These are phyloP conservation scores for Pachliopta kotzebuea DNA, from an alignment of 2,888 invertebrate genomes.

Conservation along the genomic window DNA sequence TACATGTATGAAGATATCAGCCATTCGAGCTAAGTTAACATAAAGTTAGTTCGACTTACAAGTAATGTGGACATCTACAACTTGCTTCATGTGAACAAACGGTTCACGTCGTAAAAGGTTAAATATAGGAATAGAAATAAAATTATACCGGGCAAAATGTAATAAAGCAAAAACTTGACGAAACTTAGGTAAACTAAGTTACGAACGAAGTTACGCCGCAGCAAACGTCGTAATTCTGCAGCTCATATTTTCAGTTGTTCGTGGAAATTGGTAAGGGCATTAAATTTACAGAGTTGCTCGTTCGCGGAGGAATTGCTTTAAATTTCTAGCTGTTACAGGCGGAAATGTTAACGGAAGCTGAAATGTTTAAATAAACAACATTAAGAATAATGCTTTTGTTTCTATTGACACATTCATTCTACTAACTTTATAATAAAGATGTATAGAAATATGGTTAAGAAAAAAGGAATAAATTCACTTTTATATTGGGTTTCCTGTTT, in stretches of 20 bases:
- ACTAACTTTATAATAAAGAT: too few species aligned
- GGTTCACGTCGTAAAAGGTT: not conserved
- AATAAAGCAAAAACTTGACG: constrained; percentile 13
- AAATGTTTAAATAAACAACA: not conserved
- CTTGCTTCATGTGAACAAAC: too few species aligned
- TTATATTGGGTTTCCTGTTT: too few species aligned
- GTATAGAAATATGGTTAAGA: too few species aligned
- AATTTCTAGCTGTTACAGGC: constrained; percentile 18
- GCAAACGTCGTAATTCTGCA: constrained; percentile 29
- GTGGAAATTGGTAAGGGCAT: constrained; percentile 33
- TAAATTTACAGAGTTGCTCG: constrained; percentile 34
- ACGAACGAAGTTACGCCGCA: constrained; percentile 27
- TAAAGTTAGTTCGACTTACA: not conserved
- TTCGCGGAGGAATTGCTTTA: constrained; percentile 35
- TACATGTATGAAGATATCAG: not conserved
- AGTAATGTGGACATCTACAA: not conserved
- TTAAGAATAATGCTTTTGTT: too few species aligned
- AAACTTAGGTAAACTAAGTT: constrained; percentile 10
- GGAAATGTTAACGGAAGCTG: not conserved
- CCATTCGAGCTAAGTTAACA: not conserved
- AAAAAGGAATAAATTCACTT: too few species aligned
- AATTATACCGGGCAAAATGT: not conserved
- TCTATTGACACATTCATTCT: too few species aligned
- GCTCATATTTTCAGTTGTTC: constrained; percentile 37
- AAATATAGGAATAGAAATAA: not conserved